Evolutionary conservation across 2,113 vertebrate species (phyloP), one percentile per base, ranked within the genome.

Genomic region (Pelobates fuscus): DNA sequence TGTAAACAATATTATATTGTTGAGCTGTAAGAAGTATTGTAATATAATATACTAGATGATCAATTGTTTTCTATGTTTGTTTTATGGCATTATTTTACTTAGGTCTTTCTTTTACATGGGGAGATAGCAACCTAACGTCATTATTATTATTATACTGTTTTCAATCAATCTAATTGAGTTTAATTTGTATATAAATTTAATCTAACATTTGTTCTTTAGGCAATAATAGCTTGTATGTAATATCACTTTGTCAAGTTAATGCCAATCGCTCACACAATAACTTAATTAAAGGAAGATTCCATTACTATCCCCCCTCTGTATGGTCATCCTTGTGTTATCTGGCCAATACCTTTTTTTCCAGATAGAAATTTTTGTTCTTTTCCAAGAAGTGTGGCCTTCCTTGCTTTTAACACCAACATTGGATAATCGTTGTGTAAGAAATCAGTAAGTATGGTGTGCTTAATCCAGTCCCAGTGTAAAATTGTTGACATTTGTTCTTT

Each of bases 401-500:
- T 91, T 88, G 88, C 88, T 88, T 49, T 77, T 79, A 82, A 84
- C 80, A 78, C 91, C 90, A 89, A 92, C 89, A 88, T 89, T 89
- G 91, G 86, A 88, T 95, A 95, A 96, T 95, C 93, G 87, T 76
- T 88, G 79, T 87, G 93, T 91, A 91, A 91, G 89, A 89, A 94
- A 92, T 91, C 90, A 91, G 89, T 90, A 89, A 92, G 90, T 90
- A 90, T 78, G 90, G 91, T 89, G 90, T 85, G 89, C 92, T 91
- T 98, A 98, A 98, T 98, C 96, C 96, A 99, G 96, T 99, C 94
- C 91, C 95, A 95, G 92, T 95, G 95, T 97, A 95, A 98, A 97
- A 98, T 95, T 98, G 96, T 98, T 98, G 96, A 98, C 97, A 98
- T 98, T 98, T 98, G 95, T 98, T 96, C 95, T 96, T 96, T 93